A percentile compares a stretch with the other conserved stretches of the same genome.
Conservation (phyloP, 2,888 invertebrate species). For the Myopa tessellatipennis region DNA sequence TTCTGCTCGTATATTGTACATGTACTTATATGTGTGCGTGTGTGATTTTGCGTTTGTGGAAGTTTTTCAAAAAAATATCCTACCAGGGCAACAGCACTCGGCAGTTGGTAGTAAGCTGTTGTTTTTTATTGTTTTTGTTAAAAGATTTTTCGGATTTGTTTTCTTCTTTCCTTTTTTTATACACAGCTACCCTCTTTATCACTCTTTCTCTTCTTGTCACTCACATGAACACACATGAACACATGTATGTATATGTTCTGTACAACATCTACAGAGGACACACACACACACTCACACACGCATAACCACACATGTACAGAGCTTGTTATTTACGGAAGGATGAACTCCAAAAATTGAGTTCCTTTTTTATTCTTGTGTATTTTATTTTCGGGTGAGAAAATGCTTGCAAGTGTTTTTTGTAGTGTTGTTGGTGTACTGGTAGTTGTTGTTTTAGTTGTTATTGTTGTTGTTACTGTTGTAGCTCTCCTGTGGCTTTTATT, state of each 20-base stretch:
- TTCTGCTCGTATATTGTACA: neutral
- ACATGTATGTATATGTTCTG: too few species aligned
- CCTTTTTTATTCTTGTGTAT: too few species aligned
- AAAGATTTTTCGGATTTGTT: neutral
- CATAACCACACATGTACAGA: too few species aligned
- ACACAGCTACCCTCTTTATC: too few species aligned
- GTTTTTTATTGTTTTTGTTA: neutral
- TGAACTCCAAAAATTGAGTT: neutral
- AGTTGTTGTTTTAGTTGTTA: neutral
- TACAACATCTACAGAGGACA: too few species aligned
- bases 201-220: too few species aligned
- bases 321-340: neutral
- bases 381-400: neutral
- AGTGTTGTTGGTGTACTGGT: neutral
- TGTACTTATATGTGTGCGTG: neutral
- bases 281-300: too few species aligned
- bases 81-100: conserved; percentile 30
- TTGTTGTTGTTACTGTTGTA: neutral
- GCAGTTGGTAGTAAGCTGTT: neutral
- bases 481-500: neutral
- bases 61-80: conserved; percentile 25
- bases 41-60: conserved; percentile 1
- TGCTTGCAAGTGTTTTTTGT: neutral
- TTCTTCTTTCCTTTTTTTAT: neutral
- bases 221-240: too few species aligned